Base-by-base conservation (phyloP, 2,797 vertebrate species). In the Sebastes steindachneri region DNA sequence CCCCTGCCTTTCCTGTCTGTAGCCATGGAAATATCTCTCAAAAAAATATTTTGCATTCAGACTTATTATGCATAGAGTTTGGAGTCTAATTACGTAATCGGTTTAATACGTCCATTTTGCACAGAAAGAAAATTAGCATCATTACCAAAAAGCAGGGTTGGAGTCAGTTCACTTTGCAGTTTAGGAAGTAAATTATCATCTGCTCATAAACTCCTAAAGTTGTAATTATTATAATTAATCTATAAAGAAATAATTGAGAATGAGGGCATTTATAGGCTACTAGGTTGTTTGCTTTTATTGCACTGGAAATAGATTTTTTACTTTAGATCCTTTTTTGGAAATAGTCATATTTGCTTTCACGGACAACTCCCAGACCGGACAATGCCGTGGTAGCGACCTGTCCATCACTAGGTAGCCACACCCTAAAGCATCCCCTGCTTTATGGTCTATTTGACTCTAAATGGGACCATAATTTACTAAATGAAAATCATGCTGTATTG, bases 211-310 rank as follows among this genome's bases (percentile, higher is more conserved):
- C 14, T 37, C 25, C 59, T 23, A 15, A 62, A 87, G 29, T 66
- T 84, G 19, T 83, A 88, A 86, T 87, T 78, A 81, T 75, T 73
- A 57, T 57, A 80, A 84, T 87, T 23, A 79, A 81, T 84, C 72
- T 26, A 37, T 15, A 26, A 35, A 58, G 37, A 73, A 48, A 74
- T 78, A 2, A 71, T 5, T 73, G 37, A 59, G 45, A 80, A 77
- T 25, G 3, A 82, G 19, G 11, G 3, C 25, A 23, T 37, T 37
- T 14, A 64, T 25, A 48, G 45, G 45, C 17, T 48, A 64, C 7
- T 53, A n/a, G n/a, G 51, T 53, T 53, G n/a, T 21, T 4, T 21
- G 51, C n/a, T n/a, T 53, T 21, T 21, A 53, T n/a, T 53, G 51
- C 9, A 53, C 51, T 53, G 19, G 19, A 53, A 21, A 53, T 10